Base-by-base conservation (phyloP, 2,888 invertebrate genomes). In the Gymnocheta viridis region DNA sequence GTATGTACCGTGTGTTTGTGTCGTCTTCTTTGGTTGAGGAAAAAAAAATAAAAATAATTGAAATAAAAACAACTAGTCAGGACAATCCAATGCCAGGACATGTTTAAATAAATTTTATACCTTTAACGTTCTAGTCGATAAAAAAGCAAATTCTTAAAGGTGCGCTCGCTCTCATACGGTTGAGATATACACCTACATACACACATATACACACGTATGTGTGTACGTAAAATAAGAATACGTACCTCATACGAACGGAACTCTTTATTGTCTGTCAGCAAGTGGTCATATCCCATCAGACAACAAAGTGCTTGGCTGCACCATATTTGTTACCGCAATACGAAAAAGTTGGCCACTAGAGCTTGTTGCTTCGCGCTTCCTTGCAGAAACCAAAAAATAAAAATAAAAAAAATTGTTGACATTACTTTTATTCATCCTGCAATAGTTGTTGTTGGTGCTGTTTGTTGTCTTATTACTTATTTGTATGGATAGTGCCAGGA, bases 91-190 rank as follows among this genome's bases (percentile, higher is more conserved):
- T 70, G 66, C 78, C 74, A 84, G 78, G 78, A 84, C 70, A 81
- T 82, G 83, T 85, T 87, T 85, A 87, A 87, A 86, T 86, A 86
- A 86, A 87, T 85, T 85, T 86, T 79, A 86, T 86, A 85, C 86
- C 83, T 85, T 85, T 86, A 86, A 86, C 85, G 85, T 85, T 85
- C 82, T 84, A 80, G 86, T 85, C 85, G 83, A 38, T 19, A 56
- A 72, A 56, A 54, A 79, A 62, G 24, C n/a, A 58, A 67, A 51
- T 3, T 60, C 64, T 49, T 67, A 58, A 72, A 82, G 67, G 72
- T 78, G 66, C 78, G 66, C 76, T 82, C 66, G 66, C 58, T 77
- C 66, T 77, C 64, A 66, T 66, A 66, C 67, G 32, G 29, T 74
- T 51, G n/a, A 6, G n/a, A 24, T 17, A n/a, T n/a, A n/a, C n/a